Percentiles rank a stretch among this genome's conserved stretches.
Conservation (phyloP, 1,140 invertebrate genomes). For the Sarcophaga bullata region DNA sequence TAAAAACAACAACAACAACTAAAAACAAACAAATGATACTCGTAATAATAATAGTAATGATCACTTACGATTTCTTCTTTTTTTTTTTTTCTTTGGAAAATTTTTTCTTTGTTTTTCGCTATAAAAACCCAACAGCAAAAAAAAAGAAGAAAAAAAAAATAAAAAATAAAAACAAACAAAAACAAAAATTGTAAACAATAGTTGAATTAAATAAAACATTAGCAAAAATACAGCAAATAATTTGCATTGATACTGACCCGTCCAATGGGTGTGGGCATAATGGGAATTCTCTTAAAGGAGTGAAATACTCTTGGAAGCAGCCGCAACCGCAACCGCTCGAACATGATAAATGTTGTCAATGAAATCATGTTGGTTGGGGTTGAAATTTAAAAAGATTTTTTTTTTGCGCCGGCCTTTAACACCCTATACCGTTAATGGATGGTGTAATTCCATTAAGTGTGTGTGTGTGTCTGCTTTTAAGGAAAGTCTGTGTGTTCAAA, state of each 20-base stretch:
- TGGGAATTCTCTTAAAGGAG: constrained; percentile 2
- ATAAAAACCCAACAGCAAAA: no score
- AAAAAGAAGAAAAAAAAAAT: no score
- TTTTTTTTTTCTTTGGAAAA: no score
- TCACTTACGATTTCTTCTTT: background rate
- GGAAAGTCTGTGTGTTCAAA: no score
- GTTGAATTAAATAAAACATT: constrained; percentile 6
- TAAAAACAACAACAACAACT: background rate
- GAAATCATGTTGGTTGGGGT: background rate
- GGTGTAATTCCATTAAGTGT: background rate
- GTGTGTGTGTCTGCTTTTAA: no score
- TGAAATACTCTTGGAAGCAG: no score
- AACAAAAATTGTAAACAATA: background rate
- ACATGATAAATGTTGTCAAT: constrained; percentile 4
- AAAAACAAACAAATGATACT: background rate
- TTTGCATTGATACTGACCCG: background rate
- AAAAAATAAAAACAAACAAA: background rate
- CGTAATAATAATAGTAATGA: background rate
- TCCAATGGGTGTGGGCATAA: constrained; percentile 10
- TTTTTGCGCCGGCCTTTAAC: background rate
- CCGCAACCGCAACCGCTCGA: background rate
- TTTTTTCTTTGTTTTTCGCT: no score
- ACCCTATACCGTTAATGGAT: constrained; percentile 2
- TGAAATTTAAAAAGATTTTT: background rate
- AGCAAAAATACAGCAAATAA: background rate